A percentile compares a stretch with the other conserved stretches of the same genome.
These are phyloP conservation scores for Zaprionus bogoriensis DNA, from an alignment of 2,888 invertebrate genomes.

Conservation along the genomic window DNA sequence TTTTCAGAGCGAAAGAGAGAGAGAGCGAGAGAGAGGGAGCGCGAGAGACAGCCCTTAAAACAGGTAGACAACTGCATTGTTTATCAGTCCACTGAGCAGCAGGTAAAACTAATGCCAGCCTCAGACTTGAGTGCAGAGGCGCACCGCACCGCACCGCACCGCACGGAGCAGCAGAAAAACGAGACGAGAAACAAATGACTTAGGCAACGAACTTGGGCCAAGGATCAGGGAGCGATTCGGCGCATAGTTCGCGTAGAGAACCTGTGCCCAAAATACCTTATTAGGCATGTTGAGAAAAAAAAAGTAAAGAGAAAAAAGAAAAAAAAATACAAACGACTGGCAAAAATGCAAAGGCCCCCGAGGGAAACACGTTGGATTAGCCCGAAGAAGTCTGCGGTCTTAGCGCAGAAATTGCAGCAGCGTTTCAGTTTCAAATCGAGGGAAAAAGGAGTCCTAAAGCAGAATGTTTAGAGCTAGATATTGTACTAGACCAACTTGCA, in stretches of 20 bases:
- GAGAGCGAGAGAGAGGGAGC: not conserved
- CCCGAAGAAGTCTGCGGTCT: too few relatives aligned
- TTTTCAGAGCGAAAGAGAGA: conserved; percentile 13
- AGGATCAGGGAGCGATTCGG: too few relatives aligned
- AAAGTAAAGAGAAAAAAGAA: not conserved
- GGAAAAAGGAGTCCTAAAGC: too few relatives aligned
- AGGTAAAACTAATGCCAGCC: conserved; percentile 66
- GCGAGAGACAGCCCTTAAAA: conserved; percentile 51
- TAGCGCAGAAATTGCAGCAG: too few relatives aligned
- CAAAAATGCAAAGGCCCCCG: too few relatives aligned
- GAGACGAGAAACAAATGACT: conserved; percentile 35
- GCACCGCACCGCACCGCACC: too few relatives aligned
- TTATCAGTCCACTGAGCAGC: conserved; percentile 55
- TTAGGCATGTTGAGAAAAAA: too few relatives aligned
- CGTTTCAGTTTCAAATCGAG: too few relatives aligned
- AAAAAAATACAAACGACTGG: too few relatives aligned
- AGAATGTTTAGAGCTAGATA: too few relatives aligned
- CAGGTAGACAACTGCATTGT: conserved; percentile 69
- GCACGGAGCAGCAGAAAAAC: not conserved
- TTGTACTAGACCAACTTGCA: too few relatives aligned
- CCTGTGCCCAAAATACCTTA: conserved; percentile 21
- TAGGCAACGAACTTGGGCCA: conserved; percentile 49
- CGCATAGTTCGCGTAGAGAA: not conserved
- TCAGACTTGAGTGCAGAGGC: conserved; percentile 37
- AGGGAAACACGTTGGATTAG: too few relatives aligned